phyloP scores from a whole-genome alignment of 1,140 invertebrate genomes.

The Bombus balteatus region DNA sequence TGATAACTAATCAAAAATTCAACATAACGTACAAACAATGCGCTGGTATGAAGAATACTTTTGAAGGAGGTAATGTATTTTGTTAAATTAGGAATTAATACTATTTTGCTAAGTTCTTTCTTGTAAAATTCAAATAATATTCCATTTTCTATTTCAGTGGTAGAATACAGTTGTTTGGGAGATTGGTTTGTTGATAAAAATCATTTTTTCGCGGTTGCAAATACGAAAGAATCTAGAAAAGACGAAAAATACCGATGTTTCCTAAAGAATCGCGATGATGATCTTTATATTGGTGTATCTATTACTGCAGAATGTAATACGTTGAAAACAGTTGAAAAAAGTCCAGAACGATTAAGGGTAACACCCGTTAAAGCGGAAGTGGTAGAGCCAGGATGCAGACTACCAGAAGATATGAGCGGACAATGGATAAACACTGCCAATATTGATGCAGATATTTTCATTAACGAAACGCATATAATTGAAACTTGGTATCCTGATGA shows the following conservation, averaged over 20 bases:
- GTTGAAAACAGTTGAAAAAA: conserved; percentile 95
- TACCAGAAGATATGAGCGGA: conserved; percentile 96
- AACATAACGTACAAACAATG: conserved; percentile 97
- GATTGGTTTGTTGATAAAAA: conserved; percentile 98
- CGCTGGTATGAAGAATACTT: conserved; percentile 91
- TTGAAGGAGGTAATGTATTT: conserved; percentile 88
- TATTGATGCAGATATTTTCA: conserved; percentile 95
- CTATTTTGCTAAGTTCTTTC: conserved; percentile 6
- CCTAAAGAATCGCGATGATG: conserved; percentile 96
- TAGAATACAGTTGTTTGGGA: conserved; percentile 96
- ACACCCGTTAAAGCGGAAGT: conserved; percentile 94
- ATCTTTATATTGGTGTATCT: conserved; percentile 93
- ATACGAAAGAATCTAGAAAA: conserved; percentile 96
- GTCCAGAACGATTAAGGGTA: conserved; percentile 94
- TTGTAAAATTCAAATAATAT: conserved; percentile 31
- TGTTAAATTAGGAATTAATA: neutral
- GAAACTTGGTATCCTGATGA: conserved; percentile 97
- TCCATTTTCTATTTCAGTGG: conserved; percentile 83
- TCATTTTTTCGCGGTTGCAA: conserved; percentile 96
- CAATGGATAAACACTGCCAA: conserved; percentile 98
- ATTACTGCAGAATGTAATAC: conserved; percentile 96
- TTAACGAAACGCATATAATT: conserved; percentile 98
- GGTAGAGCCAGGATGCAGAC: conserved; percentile 93
- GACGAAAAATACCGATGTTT: conserved; percentile 97
- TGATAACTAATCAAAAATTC: conserved; percentile 98